These are phyloP conservation scores for Schizotus pectinicornis DNA, from an alignment of 2,888 invertebrate genomes.

Conservation along the genomic window DNA sequence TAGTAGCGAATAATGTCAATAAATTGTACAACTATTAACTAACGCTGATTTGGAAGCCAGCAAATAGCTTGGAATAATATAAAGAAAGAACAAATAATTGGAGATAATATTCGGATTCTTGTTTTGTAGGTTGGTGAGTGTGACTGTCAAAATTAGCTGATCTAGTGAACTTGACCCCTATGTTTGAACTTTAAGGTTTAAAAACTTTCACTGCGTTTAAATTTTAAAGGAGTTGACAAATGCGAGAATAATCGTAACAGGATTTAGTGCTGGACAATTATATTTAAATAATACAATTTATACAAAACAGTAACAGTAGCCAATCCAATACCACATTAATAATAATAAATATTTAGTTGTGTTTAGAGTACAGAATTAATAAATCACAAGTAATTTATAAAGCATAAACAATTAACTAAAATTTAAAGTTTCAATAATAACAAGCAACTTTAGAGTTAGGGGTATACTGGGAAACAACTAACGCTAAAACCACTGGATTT, in stretches of 20 bases:
- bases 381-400: too few relatives aligned
- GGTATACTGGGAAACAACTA: neutral
- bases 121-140: too few relatives aligned
- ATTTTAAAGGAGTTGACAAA: slow-evolving; percentile 14
- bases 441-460: slow-evolving; percentile 6
- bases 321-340: too few relatives aligned
- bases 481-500: slow-evolving; percentile 4
- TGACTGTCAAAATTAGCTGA: neutral
- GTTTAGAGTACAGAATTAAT: too few relatives aligned
- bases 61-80: too few relatives aligned
- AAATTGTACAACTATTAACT: too few relatives aligned
- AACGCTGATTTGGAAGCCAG: too few relatives aligned
- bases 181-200: slow-evolving; percentile 24
- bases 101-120: too few relatives aligned
- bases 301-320: neutral
- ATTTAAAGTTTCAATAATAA: slow-evolving; percentile 4
- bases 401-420: slow-evolving; percentile 7
- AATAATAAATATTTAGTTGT: too few relatives aligned
- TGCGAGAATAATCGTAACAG: neutral
- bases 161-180: slow-evolving; percentile 1
- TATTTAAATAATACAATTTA: neutral
- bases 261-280: too few relatives aligned
- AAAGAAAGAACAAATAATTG: too few relatives aligned
- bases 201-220: slow-evolving; percentile 24
- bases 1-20: too few relatives aligned